A percentile compares a stretch with the other conserved stretches of the same genome.
phyloP scores from a whole-genome alignment of 2,113 vertebrate genomes.

The Mionectes macconnelli region DNA sequence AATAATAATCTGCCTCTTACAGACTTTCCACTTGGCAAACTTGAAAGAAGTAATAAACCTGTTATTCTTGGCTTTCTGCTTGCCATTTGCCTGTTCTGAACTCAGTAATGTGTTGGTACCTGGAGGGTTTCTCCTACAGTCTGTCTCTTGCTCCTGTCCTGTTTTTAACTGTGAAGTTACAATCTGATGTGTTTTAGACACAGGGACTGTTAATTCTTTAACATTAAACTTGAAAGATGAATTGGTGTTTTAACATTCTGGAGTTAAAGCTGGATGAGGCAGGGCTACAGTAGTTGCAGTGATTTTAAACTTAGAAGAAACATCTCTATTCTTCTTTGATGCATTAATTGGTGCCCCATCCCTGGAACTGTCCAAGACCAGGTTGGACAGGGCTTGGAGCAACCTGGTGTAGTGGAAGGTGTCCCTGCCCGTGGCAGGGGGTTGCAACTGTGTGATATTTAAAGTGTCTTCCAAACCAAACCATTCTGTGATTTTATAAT shows the following conservation, averaged over 20 bases:
- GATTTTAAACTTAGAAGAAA: background rate
- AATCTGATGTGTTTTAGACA: background rate
- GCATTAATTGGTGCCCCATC: background rate
- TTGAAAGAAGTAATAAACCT: conserved; percentile 35
- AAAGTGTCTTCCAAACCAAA: background rate
- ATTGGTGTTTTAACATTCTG: background rate
- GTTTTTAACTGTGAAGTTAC: background rate
- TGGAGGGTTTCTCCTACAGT: background rate
- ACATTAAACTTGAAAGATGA: background rate
- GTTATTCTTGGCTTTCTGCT: conserved; percentile 39
- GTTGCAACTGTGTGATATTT: background rate
- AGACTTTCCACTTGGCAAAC: conserved; percentile 24
- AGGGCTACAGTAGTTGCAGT: background rate
- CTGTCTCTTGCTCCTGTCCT: background rate
- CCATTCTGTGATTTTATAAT: background rate
- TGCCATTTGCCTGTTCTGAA: background rate
- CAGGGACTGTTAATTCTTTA: background rate
- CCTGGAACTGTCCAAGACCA: background rate
- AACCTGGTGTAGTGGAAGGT: background rate
- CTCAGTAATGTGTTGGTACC: conserved; percentile 17
- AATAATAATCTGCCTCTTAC: conserved; percentile 11
- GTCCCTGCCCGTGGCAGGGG: background rate
- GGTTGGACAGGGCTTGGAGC: fast-evolving
- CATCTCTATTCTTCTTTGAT: background rate
- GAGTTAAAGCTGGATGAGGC: background rate